A percentile compares a stretch with the other conserved stretches of the same genome.
Evolutionary conservation across 2,113 vertebrate species (phyloP).

Genomic region (Chlorodrepanis virens): DNA sequence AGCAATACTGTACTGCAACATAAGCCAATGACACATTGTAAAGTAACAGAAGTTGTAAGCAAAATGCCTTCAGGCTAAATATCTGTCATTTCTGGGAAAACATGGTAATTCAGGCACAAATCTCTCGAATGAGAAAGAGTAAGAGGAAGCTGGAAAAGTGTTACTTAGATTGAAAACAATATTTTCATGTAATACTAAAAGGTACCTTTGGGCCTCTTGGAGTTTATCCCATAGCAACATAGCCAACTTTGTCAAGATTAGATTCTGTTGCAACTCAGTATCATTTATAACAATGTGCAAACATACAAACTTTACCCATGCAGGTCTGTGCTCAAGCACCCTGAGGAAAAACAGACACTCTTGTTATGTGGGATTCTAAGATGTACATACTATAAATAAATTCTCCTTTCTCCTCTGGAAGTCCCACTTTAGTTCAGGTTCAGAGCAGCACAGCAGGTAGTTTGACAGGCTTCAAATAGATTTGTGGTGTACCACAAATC

Average conservation of each 20-base stretch:
- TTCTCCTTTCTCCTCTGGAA: background rate
- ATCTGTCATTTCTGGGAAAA: background rate
- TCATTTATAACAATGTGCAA: background rate
- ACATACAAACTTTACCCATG: background rate
- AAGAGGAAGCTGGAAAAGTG: background rate
- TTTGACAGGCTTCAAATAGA: background rate
- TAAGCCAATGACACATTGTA: background rate
- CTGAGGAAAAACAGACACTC: background rate
- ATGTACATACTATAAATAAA: background rate
- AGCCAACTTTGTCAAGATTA: background rate
- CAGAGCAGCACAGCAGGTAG: background rate
- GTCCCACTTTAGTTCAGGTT: background rate
- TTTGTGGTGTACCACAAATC: background rate
- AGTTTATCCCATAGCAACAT: background rate
- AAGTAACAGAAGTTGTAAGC: background rate
- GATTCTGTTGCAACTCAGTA: background rate
- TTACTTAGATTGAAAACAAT: background rate
- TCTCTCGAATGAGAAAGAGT: background rate
- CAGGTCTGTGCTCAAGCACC: background rate
- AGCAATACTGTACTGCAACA: background rate
- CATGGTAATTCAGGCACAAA: background rate
- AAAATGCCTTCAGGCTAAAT: background rate
- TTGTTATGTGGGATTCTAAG: background rate
- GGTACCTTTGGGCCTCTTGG: background rate
- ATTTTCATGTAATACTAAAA: background rate